phyloP scores from a whole-genome alignment of 2,888 invertebrate genomes.

The Acanthosepion pharaonis region DNA sequence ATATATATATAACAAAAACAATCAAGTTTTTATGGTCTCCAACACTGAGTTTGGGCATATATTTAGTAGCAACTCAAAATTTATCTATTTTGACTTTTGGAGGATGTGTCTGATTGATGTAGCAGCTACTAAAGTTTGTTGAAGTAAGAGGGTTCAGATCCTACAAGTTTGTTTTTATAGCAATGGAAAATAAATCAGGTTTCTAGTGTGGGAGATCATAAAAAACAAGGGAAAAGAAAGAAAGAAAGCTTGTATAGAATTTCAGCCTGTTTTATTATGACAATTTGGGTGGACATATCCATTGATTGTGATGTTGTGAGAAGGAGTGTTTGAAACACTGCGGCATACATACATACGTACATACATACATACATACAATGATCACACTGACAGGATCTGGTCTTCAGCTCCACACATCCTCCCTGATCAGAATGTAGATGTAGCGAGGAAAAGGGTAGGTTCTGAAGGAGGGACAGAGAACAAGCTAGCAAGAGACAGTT shows the following conservation, averaged over 20 bases:
- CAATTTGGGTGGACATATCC: constrained; percentile 33
- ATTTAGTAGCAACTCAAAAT: too few species aligned
- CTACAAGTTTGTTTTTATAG: too few species aligned
- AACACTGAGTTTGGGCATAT: too few species aligned
- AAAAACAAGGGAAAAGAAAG: background rate
- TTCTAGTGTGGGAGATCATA: background rate
- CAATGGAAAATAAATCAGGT: background rate
- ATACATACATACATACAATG: constrained; percentile 37
- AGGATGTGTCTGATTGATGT: too few species aligned
- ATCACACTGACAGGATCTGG: constrained; percentile 33
- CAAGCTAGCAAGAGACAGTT: background rate
- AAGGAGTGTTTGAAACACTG: constrained; percentile 22
- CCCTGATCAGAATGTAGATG: background rate
- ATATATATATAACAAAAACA: too few species aligned
- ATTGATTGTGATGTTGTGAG: constrained; percentile 33
- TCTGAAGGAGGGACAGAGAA: background rate
- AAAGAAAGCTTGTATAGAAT: background rate
- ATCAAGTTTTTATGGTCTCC: too few species aligned
- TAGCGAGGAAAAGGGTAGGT: background rate
- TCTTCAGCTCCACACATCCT: constrained; percentile 9
- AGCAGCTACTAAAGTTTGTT: too few species aligned
- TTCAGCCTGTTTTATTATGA: constrained; percentile 33
- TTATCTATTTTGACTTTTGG: too few species aligned
- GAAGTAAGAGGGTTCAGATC: too few species aligned
- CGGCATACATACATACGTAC: constrained; percentile 16